phyloP scores from a whole-genome alignment of 2,113 vertebrate species.

The Trichechus manatus region DNA sequence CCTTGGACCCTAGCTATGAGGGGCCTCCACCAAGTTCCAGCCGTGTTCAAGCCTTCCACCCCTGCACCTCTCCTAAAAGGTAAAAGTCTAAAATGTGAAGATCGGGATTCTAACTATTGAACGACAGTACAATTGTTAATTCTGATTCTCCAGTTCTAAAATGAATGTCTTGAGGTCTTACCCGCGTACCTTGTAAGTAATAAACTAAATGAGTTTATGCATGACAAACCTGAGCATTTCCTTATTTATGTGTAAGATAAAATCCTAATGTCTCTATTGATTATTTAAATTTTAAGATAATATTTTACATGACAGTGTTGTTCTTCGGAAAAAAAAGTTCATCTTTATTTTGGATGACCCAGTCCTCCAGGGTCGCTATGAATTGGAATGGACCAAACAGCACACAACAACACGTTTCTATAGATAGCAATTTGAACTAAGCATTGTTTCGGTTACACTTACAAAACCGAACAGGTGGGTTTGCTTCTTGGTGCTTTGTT shows the following conservation, averaged over 20 bases:
- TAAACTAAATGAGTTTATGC: background rate
- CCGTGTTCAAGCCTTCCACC: background rate
- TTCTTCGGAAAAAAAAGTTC: background rate
- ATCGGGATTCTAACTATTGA: background rate
- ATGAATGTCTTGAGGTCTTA: background rate
- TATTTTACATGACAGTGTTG: background rate
- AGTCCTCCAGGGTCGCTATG: too few species aligned
- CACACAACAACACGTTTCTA: background rate
- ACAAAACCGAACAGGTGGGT: constrained; percentile 34
- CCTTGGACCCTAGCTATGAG: background rate
- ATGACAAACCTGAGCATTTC: background rate
- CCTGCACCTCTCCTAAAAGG: background rate
- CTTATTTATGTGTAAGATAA: background rate
- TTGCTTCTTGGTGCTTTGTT: constrained; percentile 58
- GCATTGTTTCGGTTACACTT: constrained; percentile 55
- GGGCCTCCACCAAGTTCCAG: background rate
- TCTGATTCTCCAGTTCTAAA: background rate
- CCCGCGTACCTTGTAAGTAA: background rate
- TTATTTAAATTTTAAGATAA: background rate
- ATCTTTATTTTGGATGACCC: constrained; percentile 43
- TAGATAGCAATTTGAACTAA: constrained; percentile 51
- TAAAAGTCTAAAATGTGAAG: background rate
- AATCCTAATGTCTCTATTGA: background rate
- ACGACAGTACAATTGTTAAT: background rate
- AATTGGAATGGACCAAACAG: too few species aligned